A percentile compares a stretch with the other conserved stretches of the same genome.
These are phyloP conservation scores for Rhegmatorhina hoffmannsi DNA, from an alignment of 2,113 vertebrate genomes.

Conservation along the genomic window DNA sequence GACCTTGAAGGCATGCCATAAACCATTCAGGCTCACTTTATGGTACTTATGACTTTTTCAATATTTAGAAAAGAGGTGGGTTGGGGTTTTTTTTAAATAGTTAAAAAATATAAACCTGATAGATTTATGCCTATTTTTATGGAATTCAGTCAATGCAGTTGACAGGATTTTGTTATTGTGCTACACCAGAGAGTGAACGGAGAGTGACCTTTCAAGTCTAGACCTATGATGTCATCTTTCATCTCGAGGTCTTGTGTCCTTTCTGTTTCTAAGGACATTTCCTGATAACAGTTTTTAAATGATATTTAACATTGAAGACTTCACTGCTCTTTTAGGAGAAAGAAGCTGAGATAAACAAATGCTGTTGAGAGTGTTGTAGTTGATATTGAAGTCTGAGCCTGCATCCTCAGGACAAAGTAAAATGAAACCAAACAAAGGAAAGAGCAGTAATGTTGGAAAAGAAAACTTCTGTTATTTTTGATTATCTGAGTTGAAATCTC, in stretches of 20 bases:
- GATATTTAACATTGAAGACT: background rate
- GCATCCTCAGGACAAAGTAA: background rate
- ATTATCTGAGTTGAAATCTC: background rate
- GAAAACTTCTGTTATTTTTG: background rate
- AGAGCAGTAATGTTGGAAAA: background rate
- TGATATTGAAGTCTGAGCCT: background rate
- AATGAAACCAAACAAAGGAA: background rate
- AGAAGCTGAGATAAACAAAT: background rate
- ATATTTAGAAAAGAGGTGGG: background rate
- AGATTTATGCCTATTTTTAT: background rate
- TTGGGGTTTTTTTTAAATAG: background rate
- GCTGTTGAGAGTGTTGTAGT: background rate
- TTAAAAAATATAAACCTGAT: background rate
- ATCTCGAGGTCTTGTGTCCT: background rate
- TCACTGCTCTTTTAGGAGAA: background rate
- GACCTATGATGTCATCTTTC: background rate
- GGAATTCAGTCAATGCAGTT: background rate
- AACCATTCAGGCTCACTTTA: background rate
- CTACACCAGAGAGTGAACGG: background rate
- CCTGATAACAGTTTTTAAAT: background rate
- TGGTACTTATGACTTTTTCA: background rate
- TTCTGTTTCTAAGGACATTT: background rate
- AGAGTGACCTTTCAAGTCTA: background rate
- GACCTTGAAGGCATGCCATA: background rate
- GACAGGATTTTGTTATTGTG: background rate